Evolutionary conservation across 2,113 vertebrate genomes (phyloP).

Genomic region (Carassius auratus): DNA sequence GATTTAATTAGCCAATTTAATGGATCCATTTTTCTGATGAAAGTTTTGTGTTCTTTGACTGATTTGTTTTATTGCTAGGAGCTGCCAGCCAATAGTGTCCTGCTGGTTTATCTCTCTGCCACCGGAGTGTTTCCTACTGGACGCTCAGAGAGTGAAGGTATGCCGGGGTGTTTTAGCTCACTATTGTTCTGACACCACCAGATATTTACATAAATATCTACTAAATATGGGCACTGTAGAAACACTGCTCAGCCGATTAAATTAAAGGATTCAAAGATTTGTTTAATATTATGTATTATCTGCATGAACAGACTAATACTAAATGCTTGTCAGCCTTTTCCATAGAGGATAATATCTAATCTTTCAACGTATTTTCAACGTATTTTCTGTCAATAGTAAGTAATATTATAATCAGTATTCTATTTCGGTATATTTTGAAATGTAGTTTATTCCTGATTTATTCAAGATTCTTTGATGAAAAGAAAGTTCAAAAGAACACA

Average conservation of each 20-base stretch:
- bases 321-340: too few species aligned
- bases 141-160: constrained; percentile 96
- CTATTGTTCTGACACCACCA: not conserved
- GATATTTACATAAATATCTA: not conserved
- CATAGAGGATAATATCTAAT: too few species aligned
- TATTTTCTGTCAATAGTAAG: too few species aligned
- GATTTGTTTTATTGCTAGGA: constrained; percentile 77
- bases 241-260: not conserved
- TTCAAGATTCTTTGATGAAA: too few species aligned
- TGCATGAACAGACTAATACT: too few species aligned
- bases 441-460: too few species aligned
- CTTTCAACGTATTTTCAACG: too few species aligned
- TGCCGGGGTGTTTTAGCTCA: not conserved
- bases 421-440: too few species aligned
- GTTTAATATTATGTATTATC: not conserved
- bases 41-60: not conserved
- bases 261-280: not conserved
- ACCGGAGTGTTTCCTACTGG: constrained; percentile 94
- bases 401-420: too few species aligned
- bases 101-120: constrained; percentile 96
- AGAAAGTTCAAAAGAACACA: too few species aligned
- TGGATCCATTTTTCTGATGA: not conserved
- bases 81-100: constrained; percentile 93
- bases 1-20: not conserved
- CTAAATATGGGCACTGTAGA: too few species aligned